Conservation (phyloP, 2,113 vertebrate species). For the Phocoena sinus region DNA sequence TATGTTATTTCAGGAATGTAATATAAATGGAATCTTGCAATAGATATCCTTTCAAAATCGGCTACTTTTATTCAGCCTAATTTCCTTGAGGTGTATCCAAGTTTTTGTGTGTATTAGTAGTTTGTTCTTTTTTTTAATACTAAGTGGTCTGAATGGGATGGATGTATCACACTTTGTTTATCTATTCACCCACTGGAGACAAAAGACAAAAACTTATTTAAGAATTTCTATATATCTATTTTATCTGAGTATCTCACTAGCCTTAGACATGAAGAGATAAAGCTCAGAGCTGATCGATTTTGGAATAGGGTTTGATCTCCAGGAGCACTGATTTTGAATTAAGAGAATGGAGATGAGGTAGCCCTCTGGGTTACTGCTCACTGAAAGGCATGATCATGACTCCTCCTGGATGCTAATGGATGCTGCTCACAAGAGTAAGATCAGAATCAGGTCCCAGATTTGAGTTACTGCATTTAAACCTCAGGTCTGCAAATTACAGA, state of each 20-base stretch:
- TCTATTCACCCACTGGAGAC: not conserved
- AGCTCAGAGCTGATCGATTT: not conserved
- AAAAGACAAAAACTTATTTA: not conserved
- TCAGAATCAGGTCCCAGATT: not conserved
- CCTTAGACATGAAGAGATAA: not conserved
- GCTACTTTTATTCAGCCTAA: not conserved
- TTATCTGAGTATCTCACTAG: not conserved
- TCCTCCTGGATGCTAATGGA: not conserved
- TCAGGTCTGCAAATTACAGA: not conserved
- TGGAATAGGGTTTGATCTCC: not conserved
- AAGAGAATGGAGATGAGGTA: not conserved
- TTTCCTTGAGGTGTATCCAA: not conserved
- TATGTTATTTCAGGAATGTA: not conserved
- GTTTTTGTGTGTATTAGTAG: not conserved
- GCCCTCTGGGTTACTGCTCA: not conserved
- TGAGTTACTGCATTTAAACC: not conserved
- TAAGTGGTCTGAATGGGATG: not conserved
- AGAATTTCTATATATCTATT: not conserved
- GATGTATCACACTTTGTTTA: not conserved
- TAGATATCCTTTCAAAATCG: not conserved
- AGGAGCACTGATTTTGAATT: not conserved
- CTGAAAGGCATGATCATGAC: not conserved
- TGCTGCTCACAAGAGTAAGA: not conserved
- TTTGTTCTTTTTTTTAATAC: not conserved
- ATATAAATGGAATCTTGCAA: not conserved